Evolutionary conservation across 2,888 invertebrate species (phyloP), one percentile per base, ranked within the genome.

Genomic region (Thera obeliscata): DNA sequence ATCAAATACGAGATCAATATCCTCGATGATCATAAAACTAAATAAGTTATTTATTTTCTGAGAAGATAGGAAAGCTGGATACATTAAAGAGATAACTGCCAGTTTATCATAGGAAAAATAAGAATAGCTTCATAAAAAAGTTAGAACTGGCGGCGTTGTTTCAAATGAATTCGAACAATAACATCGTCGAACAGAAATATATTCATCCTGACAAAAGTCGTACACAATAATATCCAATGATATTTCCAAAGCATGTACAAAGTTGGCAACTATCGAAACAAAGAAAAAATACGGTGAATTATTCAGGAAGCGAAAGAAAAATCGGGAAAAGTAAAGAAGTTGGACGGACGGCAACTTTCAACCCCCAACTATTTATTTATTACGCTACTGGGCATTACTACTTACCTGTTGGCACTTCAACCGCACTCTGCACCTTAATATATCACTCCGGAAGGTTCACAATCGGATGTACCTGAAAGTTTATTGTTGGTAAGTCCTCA

Each of bases 351-450:
- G 78, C 81, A 84, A 86, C 83, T 87, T 87, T 81, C 84, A 78
- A 83, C 83, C 84, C 82, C 79, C 84, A 84, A 86, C 86, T 89
- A 88, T 89, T 89, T 90, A 90, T 90, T 89, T 90, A 89, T 89
- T 83, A 82, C 81, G 81, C 89, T 86, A 77, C 80, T 79, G 87
- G 87, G 87, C 83, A 85, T 85, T 77, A 74, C 75, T 77, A 77
- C 76, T 78, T 78, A 72, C 76, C 71, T 67, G 64, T 58, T 38
- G 52, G 22, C 66, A 56, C 72, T 58, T 64, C 66, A 70, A 66
- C 61, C 57, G 52, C 33, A 11, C n/a, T 43, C 2, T 33, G 12
- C 43, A 46, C 58, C 67, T 71, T 73, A 60, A 80, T 74, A 70
- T 12, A 1, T 60, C 2, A 56, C 2, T 38, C 1, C 0, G 3